A percentile compares a stretch with the other conserved stretches of the same genome.
phyloP scores from a whole-genome alignment of 2,888 invertebrate genomes.

The Labia minor region DNA sequence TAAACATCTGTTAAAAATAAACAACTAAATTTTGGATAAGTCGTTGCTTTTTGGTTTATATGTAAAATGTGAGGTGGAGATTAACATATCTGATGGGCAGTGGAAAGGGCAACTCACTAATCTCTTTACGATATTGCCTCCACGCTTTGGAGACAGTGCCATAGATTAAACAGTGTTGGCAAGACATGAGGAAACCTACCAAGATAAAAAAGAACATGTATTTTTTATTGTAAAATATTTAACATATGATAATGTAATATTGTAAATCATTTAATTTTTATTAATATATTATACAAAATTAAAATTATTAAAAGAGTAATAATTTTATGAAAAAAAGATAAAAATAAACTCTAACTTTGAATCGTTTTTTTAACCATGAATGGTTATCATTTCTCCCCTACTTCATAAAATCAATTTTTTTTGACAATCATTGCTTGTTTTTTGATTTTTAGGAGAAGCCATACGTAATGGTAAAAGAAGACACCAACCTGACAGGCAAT shows the following conservation, averaged over 20 bases:
- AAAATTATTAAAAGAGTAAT: neutral
- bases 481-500: constrained; percentile 75
- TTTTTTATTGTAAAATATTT: neutral
- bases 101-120: neutral
- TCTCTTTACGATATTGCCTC: neutral
- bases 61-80: too few species aligned
- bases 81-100: neutral
- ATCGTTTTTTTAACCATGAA: too few species aligned
- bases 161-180: neutral
- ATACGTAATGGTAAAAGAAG: constrained; percentile 81
- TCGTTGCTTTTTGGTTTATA: too few species aligned
- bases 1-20: too few species aligned
- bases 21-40: too few species aligned
- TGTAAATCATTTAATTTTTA: neutral
- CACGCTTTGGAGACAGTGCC: neutral
- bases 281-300: neutral
- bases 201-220: neutral
- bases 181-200: neutral
- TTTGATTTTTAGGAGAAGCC: constrained; percentile 61
- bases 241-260: too few species aligned
- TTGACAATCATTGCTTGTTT: neutral
- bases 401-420: too few species aligned
- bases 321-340: neutral
- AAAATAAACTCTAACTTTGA: too few species aligned
- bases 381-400: too few species aligned